phyloP scores from a whole-genome alignment of 2,797 vertebrate genomes.

The Glyptemys insculpta region DNA sequence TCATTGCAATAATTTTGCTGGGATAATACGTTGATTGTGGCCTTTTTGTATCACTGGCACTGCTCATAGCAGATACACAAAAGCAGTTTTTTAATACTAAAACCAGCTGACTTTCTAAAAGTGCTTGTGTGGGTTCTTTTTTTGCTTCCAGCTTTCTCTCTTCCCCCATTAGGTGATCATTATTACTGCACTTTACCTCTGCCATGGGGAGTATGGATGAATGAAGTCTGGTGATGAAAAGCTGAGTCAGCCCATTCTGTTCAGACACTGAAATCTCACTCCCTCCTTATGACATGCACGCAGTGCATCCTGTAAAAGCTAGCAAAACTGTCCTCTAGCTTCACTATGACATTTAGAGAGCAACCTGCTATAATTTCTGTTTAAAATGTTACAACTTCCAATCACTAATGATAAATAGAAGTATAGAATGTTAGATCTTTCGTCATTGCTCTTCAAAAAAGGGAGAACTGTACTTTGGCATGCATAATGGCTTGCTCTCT shows the following conservation, averaged over 20 bases:
- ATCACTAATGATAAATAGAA: conserved; percentile 41
- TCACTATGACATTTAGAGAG: conserved; percentile 23
- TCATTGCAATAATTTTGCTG: neutral
- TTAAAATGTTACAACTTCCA: conserved; percentile 34
- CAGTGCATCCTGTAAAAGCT: neutral
- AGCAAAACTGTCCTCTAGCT: neutral
- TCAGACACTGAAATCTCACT: conserved; percentile 5
- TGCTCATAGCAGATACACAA: neutral
- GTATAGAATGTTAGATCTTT: neutral
- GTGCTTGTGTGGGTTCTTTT: neutral
- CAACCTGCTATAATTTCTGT: neutral
- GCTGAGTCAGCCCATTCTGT: neutral
- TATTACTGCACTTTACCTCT: neutral
- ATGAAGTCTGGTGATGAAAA: neutral
- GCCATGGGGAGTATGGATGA: neutral
- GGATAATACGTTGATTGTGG: rapidly evolving
- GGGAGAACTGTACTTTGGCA: neutral
- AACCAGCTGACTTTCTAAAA: neutral
- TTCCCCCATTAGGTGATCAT: neutral
- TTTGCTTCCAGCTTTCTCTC: neutral
- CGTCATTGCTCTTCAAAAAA: conserved; percentile 11
- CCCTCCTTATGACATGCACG: neutral
- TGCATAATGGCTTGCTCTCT: neutral
- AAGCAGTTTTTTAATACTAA: neutral
- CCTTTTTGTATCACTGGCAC: neutral